A percentile compares a stretch with the other conserved stretches of the same genome.
Evolutionary conservation across 2,797 vertebrate genomes (phyloP).

Genomic region (Pempheris klunzingeri): DNA sequence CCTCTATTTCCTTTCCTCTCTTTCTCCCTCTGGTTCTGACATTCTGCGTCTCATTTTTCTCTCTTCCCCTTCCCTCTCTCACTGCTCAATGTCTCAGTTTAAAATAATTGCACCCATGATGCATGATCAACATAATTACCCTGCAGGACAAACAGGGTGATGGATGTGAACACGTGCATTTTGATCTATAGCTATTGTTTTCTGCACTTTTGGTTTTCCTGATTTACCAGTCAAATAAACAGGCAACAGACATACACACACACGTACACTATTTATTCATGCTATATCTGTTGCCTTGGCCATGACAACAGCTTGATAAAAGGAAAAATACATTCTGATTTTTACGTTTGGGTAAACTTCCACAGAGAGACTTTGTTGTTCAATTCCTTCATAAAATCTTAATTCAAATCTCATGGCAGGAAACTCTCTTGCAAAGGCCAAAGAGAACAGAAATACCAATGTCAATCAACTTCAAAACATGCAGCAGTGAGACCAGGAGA

Average conservation of each 20-base stretch:
- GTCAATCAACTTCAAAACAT: slow-evolving; percentile 12
- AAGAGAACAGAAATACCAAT: slow-evolving; percentile 5
- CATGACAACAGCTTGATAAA: not conserved
- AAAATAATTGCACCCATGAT: slow-evolving; percentile 34
- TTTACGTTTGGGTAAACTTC: not conserved
- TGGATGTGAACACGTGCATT: slow-evolving; percentile 7
- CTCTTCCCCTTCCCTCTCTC: not conserved
- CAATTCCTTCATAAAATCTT: slow-evolving; percentile 6
- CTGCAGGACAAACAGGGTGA: slow-evolving; percentile 28
- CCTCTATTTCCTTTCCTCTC: not conserved
- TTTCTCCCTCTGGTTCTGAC: slow-evolving; percentile 3
- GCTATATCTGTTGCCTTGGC: not conserved
- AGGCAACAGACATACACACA: too few species aligned
- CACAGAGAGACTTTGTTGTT: not conserved
- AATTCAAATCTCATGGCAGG: slow-evolving; percentile 10
- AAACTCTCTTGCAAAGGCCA: slow-evolving; percentile 3
- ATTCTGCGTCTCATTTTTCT: not conserved
- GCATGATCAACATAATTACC: slow-evolving; percentile 41
- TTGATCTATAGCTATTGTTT: slow-evolving; percentile 15
- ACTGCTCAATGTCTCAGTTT: slow-evolving; percentile 8
- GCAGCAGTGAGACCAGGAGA: not conserved
- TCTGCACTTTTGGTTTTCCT: slow-evolving; percentile 14
- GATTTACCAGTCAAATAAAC: not conserved
- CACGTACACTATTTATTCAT: slow-evolving; percentile 1
- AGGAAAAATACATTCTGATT: not conserved